phyloP scores from a whole-genome alignment of 2,797 vertebrate species.

The Oreortyx pictus region DNA sequence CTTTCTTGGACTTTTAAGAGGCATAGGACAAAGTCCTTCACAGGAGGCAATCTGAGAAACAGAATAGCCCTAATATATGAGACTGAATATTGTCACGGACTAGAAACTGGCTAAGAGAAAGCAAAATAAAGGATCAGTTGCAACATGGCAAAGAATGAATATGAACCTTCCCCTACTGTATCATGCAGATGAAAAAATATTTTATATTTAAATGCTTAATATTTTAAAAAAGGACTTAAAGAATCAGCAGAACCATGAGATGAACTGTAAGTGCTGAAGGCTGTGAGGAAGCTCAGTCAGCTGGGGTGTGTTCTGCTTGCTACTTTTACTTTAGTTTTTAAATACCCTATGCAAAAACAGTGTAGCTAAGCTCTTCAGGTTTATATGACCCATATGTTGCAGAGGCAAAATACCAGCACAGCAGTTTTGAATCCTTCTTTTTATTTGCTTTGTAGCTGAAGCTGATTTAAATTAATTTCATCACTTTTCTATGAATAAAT shows the following conservation, averaged over 20 bases:
- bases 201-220: neutral
- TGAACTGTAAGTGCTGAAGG: neutral
- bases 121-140: neutral
- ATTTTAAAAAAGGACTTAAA: conserved; percentile 17
- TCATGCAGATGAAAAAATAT: neutral
- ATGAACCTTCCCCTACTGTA: neutral
- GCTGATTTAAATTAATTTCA: neutral
- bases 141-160: neutral
- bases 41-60: conserved; percentile 56
- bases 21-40: conserved; percentile 46
- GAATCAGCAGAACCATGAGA: neutral
- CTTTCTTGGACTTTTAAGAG: conserved; percentile 42
- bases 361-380: neutral
- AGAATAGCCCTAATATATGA: conserved; percentile 34
- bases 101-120: conserved; percentile 24
- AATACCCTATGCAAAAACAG: neutral
- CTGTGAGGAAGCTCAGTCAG: neutral
- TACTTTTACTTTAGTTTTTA: neutral
- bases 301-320: neutral
- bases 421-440: neutral
- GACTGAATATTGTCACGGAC: conserved; percentile 27
- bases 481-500: neutral
- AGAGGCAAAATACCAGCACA: neutral
- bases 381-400: neutral
- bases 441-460: neutral